These are phyloP conservation scores for Oncorhynchus nerka DNA, from an alignment of 2,113 vertebrate genomes.

Conservation along the genomic window DNA sequence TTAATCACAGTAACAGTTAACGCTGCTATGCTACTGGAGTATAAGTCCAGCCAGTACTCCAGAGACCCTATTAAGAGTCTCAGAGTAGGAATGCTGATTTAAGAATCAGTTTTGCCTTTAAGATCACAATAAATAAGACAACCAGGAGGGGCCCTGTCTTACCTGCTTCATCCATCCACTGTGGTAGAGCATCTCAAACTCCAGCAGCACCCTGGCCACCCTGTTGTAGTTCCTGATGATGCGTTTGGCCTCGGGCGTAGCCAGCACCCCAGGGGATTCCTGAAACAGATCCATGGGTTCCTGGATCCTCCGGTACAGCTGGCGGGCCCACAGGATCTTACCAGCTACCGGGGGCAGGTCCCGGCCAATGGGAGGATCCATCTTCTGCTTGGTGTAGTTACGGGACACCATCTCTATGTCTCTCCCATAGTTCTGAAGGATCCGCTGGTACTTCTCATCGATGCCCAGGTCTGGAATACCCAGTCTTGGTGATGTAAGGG, in stretches of 20 bases:
- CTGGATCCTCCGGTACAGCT: slow-evolving; percentile 84
- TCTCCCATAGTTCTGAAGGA: slow-evolving; percentile 80
- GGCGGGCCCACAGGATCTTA: slow-evolving; percentile 87
- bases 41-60: no score
- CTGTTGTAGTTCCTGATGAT: slow-evolving; percentile 86
- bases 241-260: slow-evolving; percentile 76
- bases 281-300: slow-evolving; percentile 88
- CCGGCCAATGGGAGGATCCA: slow-evolving; percentile 80
- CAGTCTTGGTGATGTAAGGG: slow-evolving; percentile 67
- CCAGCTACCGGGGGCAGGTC: slow-evolving; percentile 86
- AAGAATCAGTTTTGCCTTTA: no score
- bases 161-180: slow-evolving; percentile 87
- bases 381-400: slow-evolving; percentile 82
- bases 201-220: slow-evolving; percentile 79
- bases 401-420: slow-evolving; percentile 85
- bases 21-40: no score
- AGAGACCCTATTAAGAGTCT: no score
- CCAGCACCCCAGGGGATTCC: slow-evolving; percentile 70
- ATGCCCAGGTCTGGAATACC: slow-evolving; percentile 86
- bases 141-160: background rate
- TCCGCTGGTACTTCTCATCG: slow-evolving; percentile 80
- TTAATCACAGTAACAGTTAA: no score
- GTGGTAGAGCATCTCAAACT: slow-evolving; percentile 88
- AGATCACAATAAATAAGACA: no score
- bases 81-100: no score